phyloP scores from a whole-genome alignment of 92 coral and sea anemone species.

The Micromussa lordhowensis region DNA sequence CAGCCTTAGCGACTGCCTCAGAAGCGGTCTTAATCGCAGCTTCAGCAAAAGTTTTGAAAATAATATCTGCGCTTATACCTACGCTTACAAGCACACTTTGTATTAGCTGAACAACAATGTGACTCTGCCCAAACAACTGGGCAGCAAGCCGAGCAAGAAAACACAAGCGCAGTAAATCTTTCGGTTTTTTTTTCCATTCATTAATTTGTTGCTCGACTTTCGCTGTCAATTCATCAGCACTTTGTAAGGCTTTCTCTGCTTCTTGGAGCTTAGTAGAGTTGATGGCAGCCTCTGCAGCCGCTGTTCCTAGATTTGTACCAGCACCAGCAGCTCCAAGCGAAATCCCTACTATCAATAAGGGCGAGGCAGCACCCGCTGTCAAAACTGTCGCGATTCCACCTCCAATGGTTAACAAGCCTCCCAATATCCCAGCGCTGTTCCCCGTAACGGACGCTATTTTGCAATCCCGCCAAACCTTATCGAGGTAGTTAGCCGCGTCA shows the following conservation, averaged over 20 bases:
- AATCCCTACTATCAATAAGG: neutral
- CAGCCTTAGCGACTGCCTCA: constrained; percentile 1
- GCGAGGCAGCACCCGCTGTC: neutral
- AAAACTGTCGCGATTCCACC: constrained; percentile 8
- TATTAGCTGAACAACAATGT: neutral
- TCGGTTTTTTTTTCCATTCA: neutral
- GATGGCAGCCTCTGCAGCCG: neutral
- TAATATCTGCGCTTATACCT: neutral
- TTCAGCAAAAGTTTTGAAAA: neutral
- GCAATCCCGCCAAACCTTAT: constrained; percentile 9
- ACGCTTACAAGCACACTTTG: neutral
- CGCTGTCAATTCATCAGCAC: neutral
- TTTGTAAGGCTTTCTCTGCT: constrained; percentile 4
- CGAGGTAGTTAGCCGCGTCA: neutral
- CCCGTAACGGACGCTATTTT: constrained; percentile 3
- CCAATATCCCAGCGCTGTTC: neutral
- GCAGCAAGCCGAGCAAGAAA: neutral
- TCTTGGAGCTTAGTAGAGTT: neutral
- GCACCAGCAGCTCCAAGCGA: constrained; percentile 19
- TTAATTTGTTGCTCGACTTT: constrained; percentile 2
- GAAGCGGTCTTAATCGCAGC: neutral
- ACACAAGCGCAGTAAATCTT: neutral
- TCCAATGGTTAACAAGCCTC: constrained; percentile 13
- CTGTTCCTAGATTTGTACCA: neutral
- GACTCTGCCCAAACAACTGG: neutral